Percentiles rank a stretch among this genome's conserved stretches.
These are phyloP conservation scores for Erpornis zantholeuca DNA, from an alignment of 2,113 vertebrate genomes.

Conservation along the genomic window DNA sequence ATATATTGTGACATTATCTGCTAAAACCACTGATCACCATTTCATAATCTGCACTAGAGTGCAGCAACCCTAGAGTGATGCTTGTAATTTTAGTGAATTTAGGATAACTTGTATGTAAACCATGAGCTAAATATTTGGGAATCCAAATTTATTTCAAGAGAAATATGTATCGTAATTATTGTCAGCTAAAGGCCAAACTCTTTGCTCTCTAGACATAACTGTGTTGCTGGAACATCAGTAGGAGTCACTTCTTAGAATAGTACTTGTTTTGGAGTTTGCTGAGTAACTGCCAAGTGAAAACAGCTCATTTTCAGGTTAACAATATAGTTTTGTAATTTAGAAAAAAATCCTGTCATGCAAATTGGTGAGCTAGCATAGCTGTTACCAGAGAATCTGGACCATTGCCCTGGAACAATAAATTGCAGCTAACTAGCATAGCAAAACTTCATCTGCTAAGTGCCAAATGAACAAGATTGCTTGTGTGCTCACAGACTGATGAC, in stretches of 20 bases:
- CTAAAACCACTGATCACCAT: not conserved
- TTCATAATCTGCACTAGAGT: not conserved
- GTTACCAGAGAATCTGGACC: not conserved
- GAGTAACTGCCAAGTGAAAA: not conserved
- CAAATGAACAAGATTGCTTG: not conserved
- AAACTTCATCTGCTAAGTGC: not conserved
- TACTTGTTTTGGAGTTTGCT: not conserved
- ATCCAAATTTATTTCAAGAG: not conserved
- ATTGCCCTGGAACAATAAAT: not conserved
- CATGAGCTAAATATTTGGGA: not conserved
- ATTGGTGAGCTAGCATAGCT: not conserved
- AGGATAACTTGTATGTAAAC: not conserved
- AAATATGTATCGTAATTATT: not conserved
- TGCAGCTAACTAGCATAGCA: not conserved
- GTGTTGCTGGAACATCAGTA: not conserved
- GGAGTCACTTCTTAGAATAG: not conserved
- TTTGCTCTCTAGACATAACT: not conserved
- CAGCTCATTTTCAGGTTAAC: not conserved
- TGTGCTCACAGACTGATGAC: not conserved
- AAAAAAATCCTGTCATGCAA: not conserved
- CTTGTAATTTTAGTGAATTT: not conserved
- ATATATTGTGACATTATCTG: not conserved
- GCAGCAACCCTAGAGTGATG: not conserved
- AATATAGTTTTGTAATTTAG: not conserved
- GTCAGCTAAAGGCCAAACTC: not conserved